Conservation (phyloP, 2,888 invertebrate genomes). For the Eupeodes latifasciatus region DNA sequence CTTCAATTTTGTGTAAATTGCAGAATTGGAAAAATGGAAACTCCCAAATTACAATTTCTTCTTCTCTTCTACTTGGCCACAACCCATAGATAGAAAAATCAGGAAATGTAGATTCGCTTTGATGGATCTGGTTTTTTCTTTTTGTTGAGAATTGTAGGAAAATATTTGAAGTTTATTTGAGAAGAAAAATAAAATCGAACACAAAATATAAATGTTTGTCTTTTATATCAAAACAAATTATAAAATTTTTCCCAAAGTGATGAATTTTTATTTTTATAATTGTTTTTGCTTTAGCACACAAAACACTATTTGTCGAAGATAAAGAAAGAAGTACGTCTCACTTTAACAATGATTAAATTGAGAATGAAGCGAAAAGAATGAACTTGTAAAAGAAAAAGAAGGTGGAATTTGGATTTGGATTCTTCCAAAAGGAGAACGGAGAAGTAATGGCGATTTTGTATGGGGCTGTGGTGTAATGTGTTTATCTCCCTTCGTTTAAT, state of each 20-base stretch:
- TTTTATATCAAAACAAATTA: conserved; percentile 60
- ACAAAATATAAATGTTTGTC: conserved; percentile 25
- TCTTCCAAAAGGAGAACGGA: not conserved
- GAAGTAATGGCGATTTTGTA: not conserved
- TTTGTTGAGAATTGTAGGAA: not conserved
- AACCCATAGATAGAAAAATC: conserved; percentile 38
- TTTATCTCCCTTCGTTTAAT: conserved; percentile 42
- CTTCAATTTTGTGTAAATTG: conserved; percentile 10
- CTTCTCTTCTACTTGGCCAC: conserved; percentile 44
- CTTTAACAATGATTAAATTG: conserved; percentile 53
- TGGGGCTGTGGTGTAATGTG: conserved; percentile 1
- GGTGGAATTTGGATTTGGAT: conserved; percentile 56
- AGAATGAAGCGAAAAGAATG: conserved; percentile 51
- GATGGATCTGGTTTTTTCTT: not conserved
- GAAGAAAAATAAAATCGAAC: conserved; percentile 10
- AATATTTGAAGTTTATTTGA: not conserved
- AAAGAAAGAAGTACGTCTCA: conserved; percentile 37
- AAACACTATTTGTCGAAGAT: conserved; percentile 31
- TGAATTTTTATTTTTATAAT: conserved; percentile 16
- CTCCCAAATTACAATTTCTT: conserved; percentile 40
- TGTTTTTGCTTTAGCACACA: conserved; percentile 49
- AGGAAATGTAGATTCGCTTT: conserved; percentile 8
- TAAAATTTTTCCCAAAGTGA: conserved; percentile 21
- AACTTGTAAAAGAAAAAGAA: conserved; percentile 30
- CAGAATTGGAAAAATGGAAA: conserved; percentile 25